Conservation (phyloP, 2,888 invertebrate species). For the Ectobius pallidus region DNA sequence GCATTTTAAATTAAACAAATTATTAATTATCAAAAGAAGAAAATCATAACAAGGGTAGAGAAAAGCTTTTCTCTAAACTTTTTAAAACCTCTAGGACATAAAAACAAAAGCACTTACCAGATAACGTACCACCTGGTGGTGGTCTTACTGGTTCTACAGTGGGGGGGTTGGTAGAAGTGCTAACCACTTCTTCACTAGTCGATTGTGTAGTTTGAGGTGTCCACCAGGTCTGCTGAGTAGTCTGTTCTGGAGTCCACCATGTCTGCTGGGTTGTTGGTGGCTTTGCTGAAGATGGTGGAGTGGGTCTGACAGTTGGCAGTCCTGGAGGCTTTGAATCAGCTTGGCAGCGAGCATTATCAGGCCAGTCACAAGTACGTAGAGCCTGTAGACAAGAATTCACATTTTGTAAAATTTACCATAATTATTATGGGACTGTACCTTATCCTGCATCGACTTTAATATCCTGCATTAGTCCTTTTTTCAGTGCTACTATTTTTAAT, state of each 20-base stretch:
- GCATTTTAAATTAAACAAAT: too few species aligned
- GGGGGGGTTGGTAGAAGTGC: conserved; percentile 22
- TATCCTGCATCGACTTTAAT: too few species aligned
- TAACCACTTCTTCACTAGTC: conserved; percentile 41
- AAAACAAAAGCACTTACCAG: too few species aligned
- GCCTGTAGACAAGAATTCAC: conserved; percentile 21
- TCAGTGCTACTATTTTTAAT: too few species aligned
- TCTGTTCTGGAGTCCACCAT: conserved; percentile 45
- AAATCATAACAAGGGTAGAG: too few species aligned
- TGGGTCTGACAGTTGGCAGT: conserved; percentile 42
- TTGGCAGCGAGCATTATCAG: conserved; percentile 65
- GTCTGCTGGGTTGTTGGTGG: conserved; percentile 45
- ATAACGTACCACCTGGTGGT: conserved; percentile 52
- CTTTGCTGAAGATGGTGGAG: conserved; percentile 46
- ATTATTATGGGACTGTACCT: neutral
- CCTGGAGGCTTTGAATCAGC: conserved; percentile 30
- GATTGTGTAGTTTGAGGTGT: conserved; percentile 46
- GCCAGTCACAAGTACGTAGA: conserved; percentile 71
- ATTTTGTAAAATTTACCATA: neutral
- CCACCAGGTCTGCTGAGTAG: conserved; percentile 46
- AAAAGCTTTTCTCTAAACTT: too few species aligned
- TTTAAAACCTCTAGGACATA: too few species aligned
- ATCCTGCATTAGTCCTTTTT: too few species aligned
- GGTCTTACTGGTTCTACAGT: conserved; percentile 54
- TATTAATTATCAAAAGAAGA: too few species aligned